Percentiles rank a stretch among this genome's conserved stretches.
Conservation (phyloP, 1,140 invertebrate species). For the Penaeus japonicus region DNA sequence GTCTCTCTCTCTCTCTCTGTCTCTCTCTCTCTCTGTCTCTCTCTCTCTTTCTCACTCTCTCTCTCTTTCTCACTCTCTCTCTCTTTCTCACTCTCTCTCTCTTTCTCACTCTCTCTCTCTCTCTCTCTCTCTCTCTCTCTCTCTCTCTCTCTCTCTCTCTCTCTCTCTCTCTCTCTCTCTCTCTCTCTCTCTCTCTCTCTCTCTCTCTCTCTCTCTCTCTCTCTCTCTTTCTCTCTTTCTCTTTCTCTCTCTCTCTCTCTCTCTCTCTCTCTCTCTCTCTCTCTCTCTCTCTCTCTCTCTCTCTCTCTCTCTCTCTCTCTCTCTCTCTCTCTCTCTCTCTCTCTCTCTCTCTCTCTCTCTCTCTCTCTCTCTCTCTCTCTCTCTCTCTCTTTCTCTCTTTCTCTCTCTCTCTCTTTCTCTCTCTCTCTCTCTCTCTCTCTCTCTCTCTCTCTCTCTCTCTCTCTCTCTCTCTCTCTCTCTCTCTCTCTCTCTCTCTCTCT, state of each 20-base stretch:
- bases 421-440: not conserved
- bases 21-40: too few relatives aligned
- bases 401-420: not conserved
- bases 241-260: constrained; percentile 15
- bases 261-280: not conserved
- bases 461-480: not conserved
- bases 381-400: not conserved
- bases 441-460: not conserved
- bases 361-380: not conserved
- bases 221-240: not conserved
- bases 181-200: too few relatives aligned
- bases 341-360: not conserved
- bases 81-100: too few relatives aligned
- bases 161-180: too few relatives aligned
- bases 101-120: too few relatives aligned
- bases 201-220: too few relatives aligned
- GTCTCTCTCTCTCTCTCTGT: too few relatives aligned
- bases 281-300: not conserved
- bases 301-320: not conserved
- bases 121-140: too few relatives aligned
- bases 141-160: too few relatives aligned
- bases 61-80: too few relatives aligned
- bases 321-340: not conserved
- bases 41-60: too few relatives aligned
- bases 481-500: not conserved